These are phyloP conservation scores for Phthorimaea operculella DNA, from an alignment of 1,140 invertebrate genomes.

Conservation along the genomic window DNA sequence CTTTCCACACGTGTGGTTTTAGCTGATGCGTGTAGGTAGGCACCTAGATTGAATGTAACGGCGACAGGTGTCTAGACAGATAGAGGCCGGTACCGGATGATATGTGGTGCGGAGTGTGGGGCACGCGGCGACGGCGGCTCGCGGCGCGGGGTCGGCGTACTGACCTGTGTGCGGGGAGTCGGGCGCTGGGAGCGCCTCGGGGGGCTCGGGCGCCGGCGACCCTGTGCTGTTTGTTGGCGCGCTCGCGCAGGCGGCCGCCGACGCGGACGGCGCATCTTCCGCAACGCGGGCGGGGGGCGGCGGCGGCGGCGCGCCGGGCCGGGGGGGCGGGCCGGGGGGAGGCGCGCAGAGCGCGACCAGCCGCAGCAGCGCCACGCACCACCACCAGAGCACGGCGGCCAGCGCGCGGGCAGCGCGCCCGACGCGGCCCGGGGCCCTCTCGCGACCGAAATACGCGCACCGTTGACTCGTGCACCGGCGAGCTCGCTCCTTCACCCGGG, in stretches of 20 bases:
- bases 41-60: too few species aligned
- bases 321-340: slow-evolving; percentile 54
- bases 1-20: too few species aligned
- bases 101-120: too few species aligned
- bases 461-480: slow-evolving; percentile 39
- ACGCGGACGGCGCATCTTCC: slow-evolving; percentile 52
- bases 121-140: neutral
- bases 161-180: slow-evolving; percentile 45
- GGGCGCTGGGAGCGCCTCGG: slow-evolving; percentile 25
- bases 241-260: slow-evolving; percentile 50
- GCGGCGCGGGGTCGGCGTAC: slow-evolving; percentile 20
- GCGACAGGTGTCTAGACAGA: too few species aligned
- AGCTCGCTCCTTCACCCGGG: slow-evolving; percentile 37
- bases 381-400: slow-evolving; percentile 65
- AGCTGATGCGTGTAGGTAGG: too few species aligned
- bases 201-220: slow-evolving; percentile 22
- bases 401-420: slow-evolving; percentile 62
- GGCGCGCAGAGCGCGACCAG: slow-evolving; percentile 61
- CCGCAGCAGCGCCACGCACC: slow-evolving; percentile 65
- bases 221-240: slow-evolving; percentile 50
- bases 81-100: too few species aligned
- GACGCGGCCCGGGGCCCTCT: slow-evolving; percentile 58
- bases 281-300: slow-evolving; percentile 46
- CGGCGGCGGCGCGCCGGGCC: slow-evolving; percentile 33
- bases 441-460: slow-evolving; percentile 60